Conservation (phyloP, 1,140 invertebrate genomes). For the Cherax quadricarinatus region DNA sequence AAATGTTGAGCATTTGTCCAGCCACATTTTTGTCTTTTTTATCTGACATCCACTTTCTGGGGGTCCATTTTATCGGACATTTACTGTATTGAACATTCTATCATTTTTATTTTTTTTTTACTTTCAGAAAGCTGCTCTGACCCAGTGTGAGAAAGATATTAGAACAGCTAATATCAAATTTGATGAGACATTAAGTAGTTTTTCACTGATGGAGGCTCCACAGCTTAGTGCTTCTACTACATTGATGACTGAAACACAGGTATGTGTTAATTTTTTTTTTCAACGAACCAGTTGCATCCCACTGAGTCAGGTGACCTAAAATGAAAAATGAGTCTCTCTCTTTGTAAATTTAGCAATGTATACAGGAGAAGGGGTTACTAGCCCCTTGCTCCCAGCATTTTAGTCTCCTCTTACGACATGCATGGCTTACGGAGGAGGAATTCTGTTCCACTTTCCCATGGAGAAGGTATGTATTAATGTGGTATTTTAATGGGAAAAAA, state of each 20-base stretch:
- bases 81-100: background rate
- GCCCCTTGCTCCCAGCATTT: too few relatives aligned
- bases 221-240: constrained; percentile 51
- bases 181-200: constrained; percentile 72
- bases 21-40: too few relatives aligned
- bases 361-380: too few relatives aligned
- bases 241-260: constrained; percentile 50
- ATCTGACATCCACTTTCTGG: too few relatives aligned
- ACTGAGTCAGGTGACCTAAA: too few relatives aligned
- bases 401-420: too few relatives aligned
- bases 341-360: too few relatives aligned
- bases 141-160: constrained; percentile 69
- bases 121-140: constrained; percentile 79
- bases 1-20: too few relatives aligned
- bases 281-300: too few relatives aligned
- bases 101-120: background rate
- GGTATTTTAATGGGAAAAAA: background rate
- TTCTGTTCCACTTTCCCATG: background rate
- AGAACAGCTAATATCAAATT: constrained; percentile 73
- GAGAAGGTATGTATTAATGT: background rate
- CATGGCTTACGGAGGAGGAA: too few relatives aligned
- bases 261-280: background rate
- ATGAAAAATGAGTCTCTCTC: too few relatives aligned
- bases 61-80: too few relatives aligned
- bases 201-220: constrained; percentile 69